These are phyloP conservation scores for Geophilus truncorum DNA, from an alignment of 2,888 invertebrate genomes.

Conservation along the genomic window DNA sequence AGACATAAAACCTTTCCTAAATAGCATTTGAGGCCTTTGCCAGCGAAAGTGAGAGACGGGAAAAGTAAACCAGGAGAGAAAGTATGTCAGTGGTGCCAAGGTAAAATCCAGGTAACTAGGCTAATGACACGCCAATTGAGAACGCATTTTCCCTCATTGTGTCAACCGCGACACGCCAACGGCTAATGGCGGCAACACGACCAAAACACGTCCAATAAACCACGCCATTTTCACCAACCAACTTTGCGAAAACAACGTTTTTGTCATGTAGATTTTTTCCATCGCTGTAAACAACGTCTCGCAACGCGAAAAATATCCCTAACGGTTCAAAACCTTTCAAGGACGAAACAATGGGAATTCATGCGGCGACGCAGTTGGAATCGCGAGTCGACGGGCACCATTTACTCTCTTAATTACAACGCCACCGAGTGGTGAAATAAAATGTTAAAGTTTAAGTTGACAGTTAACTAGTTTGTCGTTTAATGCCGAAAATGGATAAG, in stretches of 20 bases:
- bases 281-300: neutral
- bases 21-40: neutral
- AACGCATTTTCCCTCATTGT: constrained; percentile 1
- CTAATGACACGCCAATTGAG: constrained; percentile 11
- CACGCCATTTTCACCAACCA: neutral
- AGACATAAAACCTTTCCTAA: neutral
- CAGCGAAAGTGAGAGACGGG: neutral
- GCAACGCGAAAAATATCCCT: too few relatives aligned
- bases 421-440: neutral
- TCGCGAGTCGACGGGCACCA: neutral
- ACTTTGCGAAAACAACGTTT: neutral
- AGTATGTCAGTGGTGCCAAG: constrained; percentile 10
- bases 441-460: neutral
- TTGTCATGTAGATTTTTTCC: neutral
- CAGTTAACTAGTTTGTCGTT: too few relatives aligned
- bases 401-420: neutral
- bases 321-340: neutral
- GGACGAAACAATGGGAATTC: neutral
- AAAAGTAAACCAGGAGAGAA: neutral
- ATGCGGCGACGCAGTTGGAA: neutral
- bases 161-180: neutral
- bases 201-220: neutral
- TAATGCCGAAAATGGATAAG: too few relatives aligned
- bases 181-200: neutral
- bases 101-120: constrained; percentile 6